phyloP scores from a whole-genome alignment of 2,888 invertebrate genomes.

The Lottia gigantea region DNA sequence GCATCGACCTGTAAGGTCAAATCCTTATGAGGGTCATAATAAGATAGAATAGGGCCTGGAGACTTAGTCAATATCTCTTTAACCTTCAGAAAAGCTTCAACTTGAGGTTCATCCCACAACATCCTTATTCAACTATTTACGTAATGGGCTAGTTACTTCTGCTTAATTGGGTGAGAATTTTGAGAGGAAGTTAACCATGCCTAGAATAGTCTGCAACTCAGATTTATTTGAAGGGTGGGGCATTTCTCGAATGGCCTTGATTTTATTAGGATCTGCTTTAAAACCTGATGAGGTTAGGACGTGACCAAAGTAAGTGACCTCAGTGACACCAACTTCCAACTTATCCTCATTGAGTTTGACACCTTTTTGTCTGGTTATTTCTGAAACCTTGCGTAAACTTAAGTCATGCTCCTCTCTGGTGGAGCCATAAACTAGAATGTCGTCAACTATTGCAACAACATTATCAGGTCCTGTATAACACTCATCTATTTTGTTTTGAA shows the following conservation, averaged over 20 bases:
- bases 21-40: neutral
- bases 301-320: constrained; percentile 23
- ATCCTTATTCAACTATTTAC: too few species aligned
- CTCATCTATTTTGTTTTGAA: constrained; percentile 26
- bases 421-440: constrained; percentile 27
- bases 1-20: neutral
- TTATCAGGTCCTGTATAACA: constrained; percentile 18
- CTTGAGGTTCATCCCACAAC: too few species aligned
- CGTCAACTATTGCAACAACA: constrained; percentile 24
- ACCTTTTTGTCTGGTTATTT: neutral
- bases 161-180: neutral
- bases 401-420: neutral
- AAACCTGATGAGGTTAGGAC: constrained; percentile 19
- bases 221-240: neutral
- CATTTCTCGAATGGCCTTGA: constrained; percentile 25
- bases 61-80: too few species aligned
- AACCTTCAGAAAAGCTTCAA: too few species aligned
- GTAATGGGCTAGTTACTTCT: too few species aligned
- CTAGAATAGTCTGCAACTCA: neutral
- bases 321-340: neutral
- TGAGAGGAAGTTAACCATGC: neutral
- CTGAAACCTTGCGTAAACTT: neutral
- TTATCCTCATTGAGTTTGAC: neutral
- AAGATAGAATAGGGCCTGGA: neutral
- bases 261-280: constrained; percentile 22